phyloP scores from a whole-genome alignment of 1,140 invertebrate genomes.

The Aethina tumida region DNA sequence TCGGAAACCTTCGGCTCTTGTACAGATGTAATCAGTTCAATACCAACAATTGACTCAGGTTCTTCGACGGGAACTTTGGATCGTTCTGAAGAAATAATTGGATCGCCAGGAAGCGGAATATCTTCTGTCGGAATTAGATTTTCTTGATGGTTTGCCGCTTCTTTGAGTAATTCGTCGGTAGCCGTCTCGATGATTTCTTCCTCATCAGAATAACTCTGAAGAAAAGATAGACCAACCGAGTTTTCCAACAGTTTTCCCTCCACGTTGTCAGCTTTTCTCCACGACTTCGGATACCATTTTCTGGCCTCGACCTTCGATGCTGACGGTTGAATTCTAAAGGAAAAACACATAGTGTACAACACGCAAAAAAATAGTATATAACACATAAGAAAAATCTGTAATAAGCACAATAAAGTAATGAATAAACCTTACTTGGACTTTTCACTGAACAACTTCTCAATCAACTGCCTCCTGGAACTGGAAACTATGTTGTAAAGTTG shows the following conservation, averaged over 20 bases:
- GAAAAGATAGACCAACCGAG: slow-evolving; percentile 28
- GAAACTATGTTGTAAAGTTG: background rate
- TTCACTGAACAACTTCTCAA: slow-evolving; percentile 12
- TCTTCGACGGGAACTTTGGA: too few species aligned
- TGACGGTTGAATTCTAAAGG: slow-evolving; percentile 1
- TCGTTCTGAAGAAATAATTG: too few species aligned
- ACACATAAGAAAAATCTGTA: background rate
- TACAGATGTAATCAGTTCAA: too few species aligned
- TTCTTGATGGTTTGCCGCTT: too few species aligned
- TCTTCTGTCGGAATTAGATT: too few species aligned
- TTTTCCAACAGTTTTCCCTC: slow-evolving; percentile 27
- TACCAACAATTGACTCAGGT: too few species aligned
- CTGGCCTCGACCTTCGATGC: slow-evolving; percentile 6
- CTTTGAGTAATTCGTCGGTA: too few species aligned
- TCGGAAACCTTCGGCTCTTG: too few species aligned
- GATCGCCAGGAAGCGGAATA: too few species aligned
- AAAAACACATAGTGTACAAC: background rate
- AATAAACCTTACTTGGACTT: slow-evolving; percentile 8
- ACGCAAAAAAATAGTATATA: slow-evolving; percentile 1
- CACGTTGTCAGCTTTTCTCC: slow-evolving; percentile 15
- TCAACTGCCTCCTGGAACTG: too few species aligned
- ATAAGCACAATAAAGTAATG: too few species aligned
- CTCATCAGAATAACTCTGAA: slow-evolving; percentile 29
- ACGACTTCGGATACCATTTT: slow-evolving; percentile 27
- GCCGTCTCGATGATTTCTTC: too few species aligned